A percentile compares a stretch with the other conserved stretches of the same genome.
phyloP scores from a whole-genome alignment of 2,797 vertebrate species.

The Poecilia gillii region DNA sequence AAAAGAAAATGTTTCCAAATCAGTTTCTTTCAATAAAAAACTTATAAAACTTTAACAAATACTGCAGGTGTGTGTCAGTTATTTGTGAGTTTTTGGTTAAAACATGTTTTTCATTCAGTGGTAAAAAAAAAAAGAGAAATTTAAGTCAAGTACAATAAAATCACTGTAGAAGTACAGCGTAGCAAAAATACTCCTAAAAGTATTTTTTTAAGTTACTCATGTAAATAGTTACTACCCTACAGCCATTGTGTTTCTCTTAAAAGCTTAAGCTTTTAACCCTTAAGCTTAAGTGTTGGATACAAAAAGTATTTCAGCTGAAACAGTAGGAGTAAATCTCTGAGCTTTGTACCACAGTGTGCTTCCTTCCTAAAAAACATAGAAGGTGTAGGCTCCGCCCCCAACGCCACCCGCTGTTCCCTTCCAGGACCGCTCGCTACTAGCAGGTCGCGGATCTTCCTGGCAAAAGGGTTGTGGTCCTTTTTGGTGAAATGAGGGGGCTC shows the following conservation, averaged over 20 bases:
- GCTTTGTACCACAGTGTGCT: background rate
- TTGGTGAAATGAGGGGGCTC: conserved; percentile 77
- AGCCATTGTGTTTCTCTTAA: background rate
- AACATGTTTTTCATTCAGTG: too few species aligned
- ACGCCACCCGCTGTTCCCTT: conserved; percentile 38
- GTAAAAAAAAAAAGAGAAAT: too few species aligned
- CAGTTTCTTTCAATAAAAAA: too few species aligned
- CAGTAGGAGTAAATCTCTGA: background rate
- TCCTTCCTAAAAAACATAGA: background rate
- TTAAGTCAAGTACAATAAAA: too few species aligned
- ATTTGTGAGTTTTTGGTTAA: too few species aligned
- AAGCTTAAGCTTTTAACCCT: background rate
- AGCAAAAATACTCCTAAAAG: too few species aligned
- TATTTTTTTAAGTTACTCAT: too few species aligned
- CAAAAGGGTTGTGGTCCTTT: conserved; percentile 78
- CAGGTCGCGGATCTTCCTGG: conserved; percentile 70
- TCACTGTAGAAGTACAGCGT: too few species aligned
- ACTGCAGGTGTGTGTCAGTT: too few species aligned
- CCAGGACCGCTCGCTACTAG: conserved; percentile 31
- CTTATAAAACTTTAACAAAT: too few species aligned
- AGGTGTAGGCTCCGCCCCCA: background rate
- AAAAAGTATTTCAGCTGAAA: background rate
- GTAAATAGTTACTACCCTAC: too few species aligned
- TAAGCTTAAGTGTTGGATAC: background rate
- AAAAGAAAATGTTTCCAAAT: too few species aligned